Evolutionary conservation across 2,797 vertebrate species (phyloP).

Genomic region (Merluccius polli): DNA sequence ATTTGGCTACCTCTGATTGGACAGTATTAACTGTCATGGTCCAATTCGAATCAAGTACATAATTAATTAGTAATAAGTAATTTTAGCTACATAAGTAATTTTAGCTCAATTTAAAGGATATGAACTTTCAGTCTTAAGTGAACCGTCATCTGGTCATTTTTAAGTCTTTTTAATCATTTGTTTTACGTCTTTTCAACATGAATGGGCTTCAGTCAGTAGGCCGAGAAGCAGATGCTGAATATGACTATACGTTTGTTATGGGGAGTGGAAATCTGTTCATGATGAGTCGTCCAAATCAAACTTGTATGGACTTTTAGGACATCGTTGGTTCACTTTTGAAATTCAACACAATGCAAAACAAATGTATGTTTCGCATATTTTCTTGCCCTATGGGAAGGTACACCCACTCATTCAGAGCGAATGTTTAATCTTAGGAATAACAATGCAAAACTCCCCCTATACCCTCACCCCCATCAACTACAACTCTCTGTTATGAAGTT

Average conservation of each 20-base stretch:
- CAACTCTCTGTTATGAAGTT: neutral
- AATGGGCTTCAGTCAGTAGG: neutral
- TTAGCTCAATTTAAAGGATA: neutral
- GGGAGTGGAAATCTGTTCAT: neutral
- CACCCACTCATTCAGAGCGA: too few relatives aligned
- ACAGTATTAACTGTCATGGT: neutral
- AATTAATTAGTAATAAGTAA: too few relatives aligned
- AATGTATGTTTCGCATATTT: neutral
- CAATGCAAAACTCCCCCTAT: neutral
- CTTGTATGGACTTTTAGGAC: too few relatives aligned
- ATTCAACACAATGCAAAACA: neutral
- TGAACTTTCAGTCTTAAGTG: neutral
- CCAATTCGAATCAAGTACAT: neutral
- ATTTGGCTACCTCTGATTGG: constrained; percentile 11
- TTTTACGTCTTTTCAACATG: neutral
- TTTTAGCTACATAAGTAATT: neutral
- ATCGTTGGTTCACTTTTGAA: neutral
- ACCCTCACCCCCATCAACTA: neutral
- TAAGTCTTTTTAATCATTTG: neutral
- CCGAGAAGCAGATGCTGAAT: neutral
- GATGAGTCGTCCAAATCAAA: too few relatives aligned
- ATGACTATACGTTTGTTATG: neutral
- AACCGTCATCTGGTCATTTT: neutral
- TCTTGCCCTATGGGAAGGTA: neutral
- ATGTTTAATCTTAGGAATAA: neutral